These are phyloP conservation scores for Sula dactylatra DNA, from an alignment of 2,113 vertebrate genomes.

Conservation along the genomic window DNA sequence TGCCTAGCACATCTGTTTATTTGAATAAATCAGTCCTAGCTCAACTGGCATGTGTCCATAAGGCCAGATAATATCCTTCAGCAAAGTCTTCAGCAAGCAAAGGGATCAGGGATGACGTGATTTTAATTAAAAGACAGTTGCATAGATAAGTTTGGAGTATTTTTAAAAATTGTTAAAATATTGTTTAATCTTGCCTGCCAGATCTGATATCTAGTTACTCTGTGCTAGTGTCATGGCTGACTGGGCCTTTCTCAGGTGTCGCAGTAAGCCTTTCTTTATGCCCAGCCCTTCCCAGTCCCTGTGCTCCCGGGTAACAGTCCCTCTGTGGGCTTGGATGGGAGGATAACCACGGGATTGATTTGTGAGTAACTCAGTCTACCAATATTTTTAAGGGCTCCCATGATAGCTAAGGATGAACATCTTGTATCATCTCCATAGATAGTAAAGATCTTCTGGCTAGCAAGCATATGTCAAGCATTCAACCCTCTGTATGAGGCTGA, in stretches of 20 bases:
- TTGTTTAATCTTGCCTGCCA: background rate
- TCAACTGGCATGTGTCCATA: constrained; percentile 51
- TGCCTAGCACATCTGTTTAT: constrained; percentile 55
- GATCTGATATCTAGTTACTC: background rate
- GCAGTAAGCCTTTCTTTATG: background rate
- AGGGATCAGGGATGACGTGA: constrained; percentile 1
- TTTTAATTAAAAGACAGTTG: constrained; percentile 8
- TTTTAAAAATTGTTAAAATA: background rate
- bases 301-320: background rate
- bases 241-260: background rate
- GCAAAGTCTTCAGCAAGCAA: constrained; percentile 30
- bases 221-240: background rate
- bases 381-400: background rate
- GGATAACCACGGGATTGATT: background rate
- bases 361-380: background rate
- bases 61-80: constrained; percentile 21
- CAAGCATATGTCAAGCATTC: background rate
- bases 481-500: background rate
- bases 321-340: background rate
- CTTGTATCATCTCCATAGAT: background rate
- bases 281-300: background rate
- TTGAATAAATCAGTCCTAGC: constrained; percentile 43
- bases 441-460: background rate
- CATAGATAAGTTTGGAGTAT: background rate
- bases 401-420: background rate